phyloP scores from a whole-genome alignment of 37 sponge, comb jelly and placozoan genomes.

The Aplysina aerophoba region DNA sequence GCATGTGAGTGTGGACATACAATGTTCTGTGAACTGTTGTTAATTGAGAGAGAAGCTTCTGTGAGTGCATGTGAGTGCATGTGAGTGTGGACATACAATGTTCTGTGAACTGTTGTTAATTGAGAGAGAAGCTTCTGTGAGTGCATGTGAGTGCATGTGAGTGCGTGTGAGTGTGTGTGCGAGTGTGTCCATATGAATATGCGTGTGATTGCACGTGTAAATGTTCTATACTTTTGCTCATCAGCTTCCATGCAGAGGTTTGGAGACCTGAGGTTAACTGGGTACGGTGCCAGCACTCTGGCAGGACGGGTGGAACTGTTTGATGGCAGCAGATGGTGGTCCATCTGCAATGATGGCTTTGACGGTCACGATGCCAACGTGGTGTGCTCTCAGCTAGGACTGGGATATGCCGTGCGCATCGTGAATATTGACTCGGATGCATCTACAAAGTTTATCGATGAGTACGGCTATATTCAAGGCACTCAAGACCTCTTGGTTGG shows the following conservation, averaged over 20 bases:
- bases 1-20: too few relatives aligned
- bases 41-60: too few relatives aligned
- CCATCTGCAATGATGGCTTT: slow-evolving; percentile 3
- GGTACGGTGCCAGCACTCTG: background rate
- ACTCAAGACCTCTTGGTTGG: background rate
- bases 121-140: too few relatives aligned
- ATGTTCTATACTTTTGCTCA: background rate
- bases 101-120: too few relatives aligned
- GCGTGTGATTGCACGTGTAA: too few relatives aligned
- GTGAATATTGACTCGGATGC: background rate
- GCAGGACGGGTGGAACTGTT: background rate
- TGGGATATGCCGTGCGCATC: background rate
- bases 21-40: too few relatives aligned
- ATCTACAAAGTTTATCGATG: background rate
- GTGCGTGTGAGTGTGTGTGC: too few relatives aligned
- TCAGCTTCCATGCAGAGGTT: background rate
- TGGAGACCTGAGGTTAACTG: background rate
- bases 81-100: too few relatives aligned
- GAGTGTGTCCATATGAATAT: too few relatives aligned
- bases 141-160: too few relatives aligned
- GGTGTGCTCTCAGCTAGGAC: slow-evolving; percentile 15
- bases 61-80: too few relatives aligned
- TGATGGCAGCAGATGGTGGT: background rate
- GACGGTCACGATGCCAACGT: background rate
- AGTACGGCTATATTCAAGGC: background rate